Conservation (phyloP, 2,797 vertebrate genomes). For the Sylvilagus floridanus region DNA sequence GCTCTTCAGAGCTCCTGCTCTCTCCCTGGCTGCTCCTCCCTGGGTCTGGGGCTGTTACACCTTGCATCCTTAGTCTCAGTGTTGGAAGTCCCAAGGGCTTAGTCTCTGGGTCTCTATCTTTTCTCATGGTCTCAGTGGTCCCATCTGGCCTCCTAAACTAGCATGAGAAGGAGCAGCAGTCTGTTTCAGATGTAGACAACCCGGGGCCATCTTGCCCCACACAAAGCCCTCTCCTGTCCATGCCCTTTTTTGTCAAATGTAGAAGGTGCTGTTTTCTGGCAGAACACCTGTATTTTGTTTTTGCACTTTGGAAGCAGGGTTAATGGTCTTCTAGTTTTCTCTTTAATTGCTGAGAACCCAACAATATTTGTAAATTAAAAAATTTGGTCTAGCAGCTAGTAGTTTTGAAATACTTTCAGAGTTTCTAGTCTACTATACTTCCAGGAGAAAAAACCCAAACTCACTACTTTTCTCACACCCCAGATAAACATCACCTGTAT, state of each 20-base stretch:
- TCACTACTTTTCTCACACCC: background rate
- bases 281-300: background rate
- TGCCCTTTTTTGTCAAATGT: background rate
- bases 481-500: background rate
- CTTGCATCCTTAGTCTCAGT: background rate
- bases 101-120: background rate
- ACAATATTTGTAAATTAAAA: background rate
- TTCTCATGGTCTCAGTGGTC: background rate
- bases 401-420: background rate
- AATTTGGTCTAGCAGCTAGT: background rate
- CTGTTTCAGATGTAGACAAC: background rate
- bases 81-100: background rate
- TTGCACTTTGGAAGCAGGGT: background rate
- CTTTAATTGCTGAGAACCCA: background rate
- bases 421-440: background rate
- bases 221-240: background rate
- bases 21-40: background rate
- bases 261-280: background rate
- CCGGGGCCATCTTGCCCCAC: background rate
- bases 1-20: background rate
- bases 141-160: background rate
- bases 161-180: background rate
- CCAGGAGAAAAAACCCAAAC: background rate
- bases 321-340: background rate
- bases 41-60: background rate